Evolutionary conservation across 2,888 invertebrate species (phyloP).

Genomic region (Drosophila suboccidentalis): DNA sequence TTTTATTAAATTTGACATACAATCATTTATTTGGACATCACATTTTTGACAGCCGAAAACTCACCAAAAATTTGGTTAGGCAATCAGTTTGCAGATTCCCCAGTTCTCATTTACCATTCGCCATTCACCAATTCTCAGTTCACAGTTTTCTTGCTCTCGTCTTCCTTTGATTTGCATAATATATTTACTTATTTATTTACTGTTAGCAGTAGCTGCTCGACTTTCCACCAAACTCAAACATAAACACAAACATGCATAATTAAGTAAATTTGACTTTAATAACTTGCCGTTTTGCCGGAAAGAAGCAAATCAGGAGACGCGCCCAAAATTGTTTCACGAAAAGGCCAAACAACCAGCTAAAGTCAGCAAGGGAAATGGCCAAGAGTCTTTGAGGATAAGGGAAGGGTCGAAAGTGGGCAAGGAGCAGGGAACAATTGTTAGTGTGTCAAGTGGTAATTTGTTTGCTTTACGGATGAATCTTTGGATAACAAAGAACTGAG

Average conservation of each 20-base stretch:
- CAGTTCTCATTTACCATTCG: not conserved
- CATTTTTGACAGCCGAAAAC: conserved; percentile 47
- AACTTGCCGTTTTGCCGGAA: conserved; percentile 44
- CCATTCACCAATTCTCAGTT: conserved; percentile 1
- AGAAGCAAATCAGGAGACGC: not conserved
- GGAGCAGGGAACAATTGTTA: not conserved
- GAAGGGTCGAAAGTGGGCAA: not conserved
- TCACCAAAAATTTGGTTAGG: conserved; percentile 35
- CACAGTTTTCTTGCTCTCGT: conserved; percentile 25
- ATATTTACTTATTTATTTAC: conserved; percentile 45
- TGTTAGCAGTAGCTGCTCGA: conserved; percentile 22
- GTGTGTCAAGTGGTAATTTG: conserved; percentile 19
- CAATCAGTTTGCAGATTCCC: conserved; percentile 36
- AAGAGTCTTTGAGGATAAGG: not conserved
- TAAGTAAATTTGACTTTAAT: conserved; percentile 74
- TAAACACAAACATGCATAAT: conserved; percentile 59
- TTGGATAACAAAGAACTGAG: conserved; percentile 11
- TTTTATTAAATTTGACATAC: conserved; percentile 72
- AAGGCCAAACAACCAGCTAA: not conserved
- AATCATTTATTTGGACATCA: conserved; percentile 65
- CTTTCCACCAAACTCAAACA: conserved; percentile 9
- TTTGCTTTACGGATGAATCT: conserved; percentile 14
- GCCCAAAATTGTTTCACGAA: conserved; percentile 8
- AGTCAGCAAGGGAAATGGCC: conserved; percentile 6
- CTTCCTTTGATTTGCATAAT: conserved; percentile 35